Base-by-base conservation (phyloP, 2,888 invertebrate genomes). In the Troilus luridus region DNA sequence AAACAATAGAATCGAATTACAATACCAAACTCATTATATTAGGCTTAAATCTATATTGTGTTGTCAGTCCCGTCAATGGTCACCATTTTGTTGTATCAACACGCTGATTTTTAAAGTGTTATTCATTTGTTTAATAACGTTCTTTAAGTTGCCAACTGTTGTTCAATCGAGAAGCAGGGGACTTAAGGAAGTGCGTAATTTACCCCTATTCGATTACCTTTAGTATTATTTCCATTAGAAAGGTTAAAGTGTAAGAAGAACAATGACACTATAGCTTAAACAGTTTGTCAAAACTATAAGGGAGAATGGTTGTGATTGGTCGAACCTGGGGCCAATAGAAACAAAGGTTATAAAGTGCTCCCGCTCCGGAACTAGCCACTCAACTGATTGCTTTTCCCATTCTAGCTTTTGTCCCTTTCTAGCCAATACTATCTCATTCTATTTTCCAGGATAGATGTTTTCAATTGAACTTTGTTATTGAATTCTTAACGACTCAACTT, bases 321-420 rank as follows among this genome's bases (percentile, higher is more conserved):
- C 27, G 8, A 77, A 17, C 41, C 17, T 41, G 6, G 41, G 19
- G 41, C 72, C 72, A 77, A 77, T 77, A 77, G 72, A 41, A 77
- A 77, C 72, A 77, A 77, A 77, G 72, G 72, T 41, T 17, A 77
- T 77, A 77, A 77, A 77, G 27, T 77, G 72, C 14, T 7, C 41
- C 72, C 67, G 24, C 14, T 1, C 19, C 8, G 64, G 64, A 64
- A 67, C 24, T 41, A 17, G 17, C 41, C 72, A 77, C 14, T 77
- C 72, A 77, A 3, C 72, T 77, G 72, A 77, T 77, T 77, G 72
- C 72, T 9, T 19, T n/a, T 17, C 6, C 0, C 14, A 17, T 7
- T 41, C 27, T 41, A 77, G 14, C 41, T 41, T 41, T 41, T 77
- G 27, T 77, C 17, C 41, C 14, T 24, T n/a, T 67, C 67, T 77